Evolutionary conservation across 1,140 invertebrate species (phyloP), one percentile per base, ranked within the genome.

Genomic region (Hermetia illucens): DNA sequence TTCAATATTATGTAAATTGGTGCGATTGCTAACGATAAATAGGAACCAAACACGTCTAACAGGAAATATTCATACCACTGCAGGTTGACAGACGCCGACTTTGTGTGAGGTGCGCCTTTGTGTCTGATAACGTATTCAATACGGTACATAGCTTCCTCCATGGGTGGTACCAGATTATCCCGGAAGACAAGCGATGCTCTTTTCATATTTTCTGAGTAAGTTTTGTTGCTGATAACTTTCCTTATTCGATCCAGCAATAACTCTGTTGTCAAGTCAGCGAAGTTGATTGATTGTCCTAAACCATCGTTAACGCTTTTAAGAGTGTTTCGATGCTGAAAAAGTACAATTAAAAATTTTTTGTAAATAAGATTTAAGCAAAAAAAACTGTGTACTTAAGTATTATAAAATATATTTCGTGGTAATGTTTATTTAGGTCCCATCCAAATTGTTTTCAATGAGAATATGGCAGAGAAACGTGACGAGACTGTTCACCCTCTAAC

Each of bases 61-160:
- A 69, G 43, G 16, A 62, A 51, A 49, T 67, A 67, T 43, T 68
- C 58, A 44, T 64, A 62, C 41, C 64, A 62, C 5, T 55, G 49
- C 21, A 71, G 41, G 21, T 62, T 53, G 12, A 55, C 42, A 1
- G 59, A 65, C 16, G 56, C 41, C 1, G 65, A 62, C 30, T 62
- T 60, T 18, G 72, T 44, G 47, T 65, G 55, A 5, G 18, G 34
- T 0, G 63, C 62, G 1, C 62, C 66, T 0, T 66, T 63, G 46
- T 75, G 63, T 32, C 65, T 55, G 3, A 69, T 52, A 1, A 74
- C 54, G 41, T 72, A 74, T 45, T 75, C 72, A 5, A 69, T 59
- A 71, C 73, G 77, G 43, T 57, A 74, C 32, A 63, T 49, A 2
- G 72, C 72, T 2, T 59, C 65, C 9, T 75, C 61, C 20, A 71